Percentiles rank a stretch among this genome's conserved stretches.
Conservation (phyloP, 2,888 invertebrate genomes). For the Pristionchus entomophagus region DNA sequence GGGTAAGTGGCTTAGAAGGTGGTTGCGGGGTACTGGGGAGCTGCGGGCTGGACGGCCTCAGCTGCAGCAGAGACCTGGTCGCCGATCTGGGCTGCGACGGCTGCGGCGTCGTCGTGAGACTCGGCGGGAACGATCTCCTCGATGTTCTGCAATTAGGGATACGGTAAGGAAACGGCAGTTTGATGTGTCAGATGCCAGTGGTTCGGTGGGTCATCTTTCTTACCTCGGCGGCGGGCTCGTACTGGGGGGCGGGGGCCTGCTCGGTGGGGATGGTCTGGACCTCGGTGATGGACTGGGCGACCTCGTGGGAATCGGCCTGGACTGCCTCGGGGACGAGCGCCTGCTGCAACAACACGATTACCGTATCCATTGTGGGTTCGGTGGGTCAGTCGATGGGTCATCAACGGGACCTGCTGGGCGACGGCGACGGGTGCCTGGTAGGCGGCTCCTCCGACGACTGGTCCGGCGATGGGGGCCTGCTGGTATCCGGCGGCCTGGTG, state of each 20-base stretch:
- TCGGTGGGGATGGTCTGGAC: neutral
- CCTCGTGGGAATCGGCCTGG: slow-evolving; percentile 43
- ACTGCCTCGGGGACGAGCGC: slow-evolving; percentile 28
- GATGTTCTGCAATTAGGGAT: neutral
- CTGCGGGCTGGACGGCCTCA: slow-evolving; percentile 44
- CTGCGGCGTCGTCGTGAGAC: neutral
- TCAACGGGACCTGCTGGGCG: neutral
- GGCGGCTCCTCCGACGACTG: neutral
- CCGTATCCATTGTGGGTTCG: neutral
- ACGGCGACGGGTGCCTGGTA: neutral
- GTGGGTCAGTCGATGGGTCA: neutral
- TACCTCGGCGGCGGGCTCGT: slow-evolving; percentile 41
- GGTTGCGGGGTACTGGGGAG: slow-evolving; percentile 44
- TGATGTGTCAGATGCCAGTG: neutral
- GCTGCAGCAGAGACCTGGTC: slow-evolving; percentile 44
- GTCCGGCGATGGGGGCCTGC: slow-evolving; percentile 14
- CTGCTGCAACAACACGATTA: neutral
- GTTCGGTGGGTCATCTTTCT: neutral
- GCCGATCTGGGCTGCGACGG: slow-evolving; percentile 11
- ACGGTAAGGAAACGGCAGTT: neutral
- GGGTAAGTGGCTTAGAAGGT: neutral
- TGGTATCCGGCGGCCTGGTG: slow-evolving; percentile 2
- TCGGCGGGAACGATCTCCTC: slow-evolving; percentile 38
- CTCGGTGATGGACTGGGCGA: slow-evolving; percentile 18
- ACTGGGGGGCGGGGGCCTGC: slow-evolving; percentile 22